Base-by-base conservation (phyloP, 1,140 invertebrate species). In the Calycopis cecrops region DNA sequence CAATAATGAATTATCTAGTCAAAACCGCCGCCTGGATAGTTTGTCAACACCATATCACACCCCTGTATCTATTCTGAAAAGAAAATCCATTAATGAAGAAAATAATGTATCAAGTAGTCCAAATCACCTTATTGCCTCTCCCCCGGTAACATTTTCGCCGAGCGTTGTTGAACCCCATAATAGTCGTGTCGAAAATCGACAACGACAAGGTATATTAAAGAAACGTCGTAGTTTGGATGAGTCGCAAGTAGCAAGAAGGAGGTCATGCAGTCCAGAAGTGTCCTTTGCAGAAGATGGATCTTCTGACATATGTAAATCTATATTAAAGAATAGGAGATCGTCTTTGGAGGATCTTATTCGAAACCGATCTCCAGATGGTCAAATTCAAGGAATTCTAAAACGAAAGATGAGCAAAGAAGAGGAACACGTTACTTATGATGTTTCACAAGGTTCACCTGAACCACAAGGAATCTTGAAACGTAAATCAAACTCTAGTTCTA, bases 171-270 rank as follows among this genome's bases (percentile, higher is more conserved):
- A 92, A 69, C 89, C 90, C 6, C 80, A 85, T 11, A 83, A 89
- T 37, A 77, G 76, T 55, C 76, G 79, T 16, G 72, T 73, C 55
- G 88, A 87, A 55, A 90, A 88, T 59, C 82, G 89, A 53, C 90
- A 92, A 67, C 91, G 91, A 48, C 91, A 93, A 70, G 94, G 94
- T 42, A 96, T 95, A 67, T 82, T 95, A 40, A 95, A 96, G 70
- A 95, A 95, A 81, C 89, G 93, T 42, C 90, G 93, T 52, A 94
- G 93, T 66, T 85, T 95, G 53, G 94, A 95, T 68, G 94, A 95
- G 71, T 93, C 91, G 3, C 92, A 92, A 76, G 92, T 93, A 44
- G 85, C 92, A 55, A 87, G 92, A 50, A 89, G 91, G 55, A 85
- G 92, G 49, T 92, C 91, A 57, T 91, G 91, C 66, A 93, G 92